Conservation (phyloP, 2,888 invertebrate genomes). For the Cataglyphis cursor region DNA sequence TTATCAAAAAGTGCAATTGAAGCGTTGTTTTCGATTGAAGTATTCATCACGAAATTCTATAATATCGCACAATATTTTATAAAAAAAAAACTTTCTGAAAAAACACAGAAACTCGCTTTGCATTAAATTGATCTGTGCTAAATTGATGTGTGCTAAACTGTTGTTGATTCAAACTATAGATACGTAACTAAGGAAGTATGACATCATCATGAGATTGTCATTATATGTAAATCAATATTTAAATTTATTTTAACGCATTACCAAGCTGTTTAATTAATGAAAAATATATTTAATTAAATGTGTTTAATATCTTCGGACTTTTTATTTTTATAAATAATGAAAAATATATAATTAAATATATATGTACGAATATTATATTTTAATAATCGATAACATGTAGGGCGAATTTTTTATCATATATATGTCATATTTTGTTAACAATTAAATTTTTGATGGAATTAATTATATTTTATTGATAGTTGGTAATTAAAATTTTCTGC, state of each 20-base stretch:
- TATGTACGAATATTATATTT: too few relatives aligned
- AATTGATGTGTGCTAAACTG: not conserved
- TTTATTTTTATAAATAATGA: not conserved
- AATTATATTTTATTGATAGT: not conserved
- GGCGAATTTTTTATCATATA: too few relatives aligned
- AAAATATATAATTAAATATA: constrained; percentile 6
- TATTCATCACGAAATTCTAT: not conserved
- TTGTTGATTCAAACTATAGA: constrained; percentile 38
- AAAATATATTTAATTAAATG: not conserved
- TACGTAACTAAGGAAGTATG: constrained; percentile 35
- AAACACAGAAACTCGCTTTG: not conserved
- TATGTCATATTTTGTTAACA: too few relatives aligned
- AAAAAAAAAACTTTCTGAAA: constrained; percentile 8
- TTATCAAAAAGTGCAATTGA: not conserved
- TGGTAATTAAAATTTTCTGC: not conserved
- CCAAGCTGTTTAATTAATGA: not conserved
- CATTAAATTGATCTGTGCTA: not conserved
- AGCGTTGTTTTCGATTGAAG: not conserved
- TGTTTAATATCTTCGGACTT: too few relatives aligned
- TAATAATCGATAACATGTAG: too few relatives aligned
- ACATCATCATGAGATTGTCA: constrained; percentile 13
- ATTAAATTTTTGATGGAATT: too few relatives aligned
- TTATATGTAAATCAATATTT: constrained; percentile 18
- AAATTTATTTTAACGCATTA: not conserved
- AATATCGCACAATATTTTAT: not conserved